phyloP scores from a whole-genome alignment of 1,140 invertebrate genomes.

The Drosophila dunni region DNA sequence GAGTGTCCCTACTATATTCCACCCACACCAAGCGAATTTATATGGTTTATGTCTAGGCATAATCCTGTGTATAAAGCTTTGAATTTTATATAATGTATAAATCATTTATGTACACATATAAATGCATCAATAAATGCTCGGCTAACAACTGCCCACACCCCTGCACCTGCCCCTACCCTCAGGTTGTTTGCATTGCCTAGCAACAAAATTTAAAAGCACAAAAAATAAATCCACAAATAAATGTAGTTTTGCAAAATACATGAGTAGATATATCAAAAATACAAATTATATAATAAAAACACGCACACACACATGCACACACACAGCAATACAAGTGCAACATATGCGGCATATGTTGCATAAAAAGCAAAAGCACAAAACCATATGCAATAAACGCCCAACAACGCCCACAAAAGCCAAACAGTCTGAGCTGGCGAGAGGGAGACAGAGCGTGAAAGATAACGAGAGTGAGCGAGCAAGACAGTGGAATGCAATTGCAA shows the following conservation, averaged over 20 bases:
- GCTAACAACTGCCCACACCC: background rate
- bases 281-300: constrained; percentile 77
- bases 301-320: constrained; percentile 36
- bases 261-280: constrained; percentile 73
- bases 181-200: constrained; percentile 44
- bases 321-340: constrained; percentile 21
- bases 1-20: background rate
- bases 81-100: constrained; percentile 50
- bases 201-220: constrained; percentile 52
- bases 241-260: constrained; percentile 46
- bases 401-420: constrained; percentile 40
- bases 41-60: constrained; percentile 31
- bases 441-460: background rate
- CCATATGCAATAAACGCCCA: constrained; percentile 69
- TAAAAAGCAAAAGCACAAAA: constrained; percentile 75
- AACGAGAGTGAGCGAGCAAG: background rate
- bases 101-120: constrained; percentile 39
- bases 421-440: constrained; percentile 5
- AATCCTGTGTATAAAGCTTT: constrained; percentile 33
- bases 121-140: constrained; percentile 34
- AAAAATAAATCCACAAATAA: constrained; percentile 20
- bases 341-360: constrained; percentile 77
- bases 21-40: constrained; percentile 18
- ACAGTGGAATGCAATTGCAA: constrained; percentile 33
- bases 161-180: background rate